Evolutionary conservation across 2,113 vertebrate genomes (phyloP), one percentile per base, ranked within the genome.

Genomic region (Leucosticte australis): DNA sequence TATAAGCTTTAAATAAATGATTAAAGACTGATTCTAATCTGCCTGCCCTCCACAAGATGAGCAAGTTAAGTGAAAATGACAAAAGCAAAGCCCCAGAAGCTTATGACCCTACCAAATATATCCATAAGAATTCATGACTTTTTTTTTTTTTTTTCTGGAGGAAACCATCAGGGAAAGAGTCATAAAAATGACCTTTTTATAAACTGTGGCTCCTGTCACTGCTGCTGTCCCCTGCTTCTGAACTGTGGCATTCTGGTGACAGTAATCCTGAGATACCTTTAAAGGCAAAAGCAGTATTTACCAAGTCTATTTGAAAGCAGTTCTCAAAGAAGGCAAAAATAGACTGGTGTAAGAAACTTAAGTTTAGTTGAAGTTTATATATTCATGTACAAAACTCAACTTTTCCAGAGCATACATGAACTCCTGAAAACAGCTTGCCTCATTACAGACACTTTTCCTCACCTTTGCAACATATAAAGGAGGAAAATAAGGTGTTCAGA

Each of bases 351-450:
- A 55, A 71, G 33, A 64, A 71, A 64, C 9, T 10, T 20, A 57
- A 75, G 7, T 47, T 77, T 14, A 59, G 15, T 3, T 70, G 57
- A 78, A 30, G 6, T 42, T 81, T 22, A 63, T 6, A 26, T 11
- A 20, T 28, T 68, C 67, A 65, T 16, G 39, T 20, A 31, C 0
- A 59, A 67, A 60, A 77, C 42, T 11, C 71, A 83, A 24, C 10
- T 68, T 30, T 37, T 81, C 24, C 22, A 28, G 10, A 3, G 13
- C 44, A 20, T 6, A 55, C 0, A 0, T 4, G 1, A 17, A 11
- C 39, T 71, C 26, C n/a, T 28, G 10, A 83, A 77, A 86, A 67
- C 6, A 11, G 27, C 53, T 89, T 69, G 14, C 18, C 19, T 83
- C 5, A 28, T 60, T 82, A 77, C 55, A 80, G 30, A 78, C 15